Base-by-base conservation (phyloP, 2,113 vertebrate species). In the Numenius arquata region DNA sequence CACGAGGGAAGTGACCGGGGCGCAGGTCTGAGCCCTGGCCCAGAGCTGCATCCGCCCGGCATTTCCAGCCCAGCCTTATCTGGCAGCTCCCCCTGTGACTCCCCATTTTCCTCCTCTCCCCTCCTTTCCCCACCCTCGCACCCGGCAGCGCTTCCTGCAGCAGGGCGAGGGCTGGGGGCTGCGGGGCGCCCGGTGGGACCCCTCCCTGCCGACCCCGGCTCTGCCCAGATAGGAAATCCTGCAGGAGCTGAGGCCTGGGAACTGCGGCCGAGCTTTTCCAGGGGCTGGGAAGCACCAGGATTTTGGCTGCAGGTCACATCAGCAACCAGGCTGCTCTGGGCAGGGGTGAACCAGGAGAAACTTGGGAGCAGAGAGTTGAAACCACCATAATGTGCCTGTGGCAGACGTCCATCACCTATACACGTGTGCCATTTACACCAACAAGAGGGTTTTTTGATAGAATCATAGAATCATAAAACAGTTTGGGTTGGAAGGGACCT, bases 141-240 rank as follows among this genome's bases (percentile, higher is more conserved):
- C 59, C 89, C 76, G 12, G 72, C 90, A 19, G 65, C 12, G 29
- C 65, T 97, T 97, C 97, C 97, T 94, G 89, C 58, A 15, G 88
- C 93, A 76, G 93, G 83, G 78, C 62, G 5, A 92, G 85, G 85
- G 93, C 93, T 82, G 90, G 88, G 94, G 94, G 85, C 85, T 89
- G 94, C 36, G 23, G 90, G 85, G 76, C 30, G 23, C 67, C 61
- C 25, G 21, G 65, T 3, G 9, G n/a, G 93, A 84, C 84, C 90
- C 81, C 93, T 88, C 94, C 93, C 91, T 89, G 89, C 85, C 4
- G 16, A 71, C 76, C 82, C 73, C 5, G 32, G 77, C 85, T 74
- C 96, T 89, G 95, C 85, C 79, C 83, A 62, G 50, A 95, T 86
- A 94, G 94, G 93, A 95, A 93, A 95, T 95, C 94, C 96, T 96